Evolutionary conservation across 2,113 vertebrate species (phyloP).

Genomic region (Platysteira castanea): DNA sequence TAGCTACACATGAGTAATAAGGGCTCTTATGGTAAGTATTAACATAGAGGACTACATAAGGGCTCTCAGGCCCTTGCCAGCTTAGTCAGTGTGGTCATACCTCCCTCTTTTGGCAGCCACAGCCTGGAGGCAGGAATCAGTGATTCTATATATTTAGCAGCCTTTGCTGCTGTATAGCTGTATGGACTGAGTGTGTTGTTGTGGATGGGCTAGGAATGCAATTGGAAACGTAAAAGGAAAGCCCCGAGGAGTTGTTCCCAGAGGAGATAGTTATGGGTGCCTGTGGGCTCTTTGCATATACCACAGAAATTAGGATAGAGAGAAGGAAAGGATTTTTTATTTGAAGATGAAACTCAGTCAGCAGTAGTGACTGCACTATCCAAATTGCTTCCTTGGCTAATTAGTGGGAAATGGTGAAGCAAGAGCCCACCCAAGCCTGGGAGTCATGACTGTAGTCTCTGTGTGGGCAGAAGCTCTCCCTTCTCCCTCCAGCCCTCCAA

Average conservation of each 20-base stretch:
- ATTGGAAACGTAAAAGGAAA: not conserved
- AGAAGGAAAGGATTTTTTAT: not conserved
- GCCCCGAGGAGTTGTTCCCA: not conserved
- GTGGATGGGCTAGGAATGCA: fast-evolving
- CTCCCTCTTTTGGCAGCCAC: not conserved
- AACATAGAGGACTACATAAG: not conserved
- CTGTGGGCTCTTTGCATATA: not conserved
- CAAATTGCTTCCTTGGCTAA: not conserved
- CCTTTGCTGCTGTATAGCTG: not conserved
- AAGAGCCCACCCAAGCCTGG: not conserved
- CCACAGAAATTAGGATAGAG: not conserved
- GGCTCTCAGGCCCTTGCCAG: not conserved
- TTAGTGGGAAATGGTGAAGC: not conserved
- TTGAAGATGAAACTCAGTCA: not conserved
- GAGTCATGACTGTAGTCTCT: fast-evolving
- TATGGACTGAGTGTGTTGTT: fast-evolving
- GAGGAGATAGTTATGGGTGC: not conserved
- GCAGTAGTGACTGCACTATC: not conserved
- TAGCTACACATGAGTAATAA: not conserved
- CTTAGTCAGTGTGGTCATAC: not conserved
- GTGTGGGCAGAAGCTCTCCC: not conserved
- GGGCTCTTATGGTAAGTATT: not conserved
- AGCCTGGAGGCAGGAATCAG: not conserved
- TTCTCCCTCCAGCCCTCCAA: not conserved
- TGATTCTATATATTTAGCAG: not conserved